phyloP scores from a whole-genome alignment of 2,113 vertebrate genomes.

The Uria lomvia region DNA sequence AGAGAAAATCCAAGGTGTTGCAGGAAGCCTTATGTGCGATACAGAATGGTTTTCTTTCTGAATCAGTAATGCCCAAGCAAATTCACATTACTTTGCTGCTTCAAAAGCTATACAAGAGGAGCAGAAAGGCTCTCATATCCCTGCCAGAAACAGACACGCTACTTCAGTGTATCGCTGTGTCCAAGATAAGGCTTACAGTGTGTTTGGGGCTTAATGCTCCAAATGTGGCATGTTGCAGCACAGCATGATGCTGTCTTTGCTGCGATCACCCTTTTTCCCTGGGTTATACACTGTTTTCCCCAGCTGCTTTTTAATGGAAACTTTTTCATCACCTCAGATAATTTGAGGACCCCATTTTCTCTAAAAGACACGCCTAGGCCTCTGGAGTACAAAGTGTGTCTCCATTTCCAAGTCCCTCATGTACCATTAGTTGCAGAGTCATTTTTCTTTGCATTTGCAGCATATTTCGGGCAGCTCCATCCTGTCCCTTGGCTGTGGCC shows the following conservation, averaged over 20 bases:
- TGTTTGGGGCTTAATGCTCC: neutral
- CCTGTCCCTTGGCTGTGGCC: neutral
- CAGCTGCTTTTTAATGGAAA: neutral
- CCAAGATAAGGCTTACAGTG: neutral
- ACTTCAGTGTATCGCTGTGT: neutral
- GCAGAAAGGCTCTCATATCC: neutral
- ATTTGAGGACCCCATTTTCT: neutral
- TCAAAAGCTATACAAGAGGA: neutral
- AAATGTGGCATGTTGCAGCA: neutral
- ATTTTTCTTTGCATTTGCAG: neutral
- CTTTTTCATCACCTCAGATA: neutral
- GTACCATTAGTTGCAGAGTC: neutral
- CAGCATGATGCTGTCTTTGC: neutral
- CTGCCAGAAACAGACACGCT: neutral
- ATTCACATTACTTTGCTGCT: neutral
- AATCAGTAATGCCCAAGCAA: neutral
- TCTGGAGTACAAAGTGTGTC: neutral
- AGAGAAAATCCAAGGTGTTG: neutral
- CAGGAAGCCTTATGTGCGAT: neutral
- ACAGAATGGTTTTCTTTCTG: neutral
- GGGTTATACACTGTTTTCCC: neutral
- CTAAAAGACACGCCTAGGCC: neutral
- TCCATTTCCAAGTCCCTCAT: neutral
- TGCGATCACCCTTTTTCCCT: neutral
- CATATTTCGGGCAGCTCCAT: neutral